A percentile compares a stretch with the other conserved stretches of the same genome.
Evolutionary conservation across 1,140 invertebrate species (phyloP).

Genomic region (Diploscapter pachys): DNA sequence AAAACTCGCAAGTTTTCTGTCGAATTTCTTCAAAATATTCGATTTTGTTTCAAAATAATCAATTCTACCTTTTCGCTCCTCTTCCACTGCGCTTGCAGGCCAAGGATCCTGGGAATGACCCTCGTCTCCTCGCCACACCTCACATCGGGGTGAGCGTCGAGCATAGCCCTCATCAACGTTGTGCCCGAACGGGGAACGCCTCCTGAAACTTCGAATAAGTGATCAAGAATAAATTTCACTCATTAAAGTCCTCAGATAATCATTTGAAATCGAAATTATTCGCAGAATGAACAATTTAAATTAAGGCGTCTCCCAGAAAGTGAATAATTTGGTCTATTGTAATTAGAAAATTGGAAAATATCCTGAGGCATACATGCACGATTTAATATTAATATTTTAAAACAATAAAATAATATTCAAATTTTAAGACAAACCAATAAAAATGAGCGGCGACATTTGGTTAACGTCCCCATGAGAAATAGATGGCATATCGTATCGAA

Average conservation of each 20-base stretch:
- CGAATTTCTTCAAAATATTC: constrained; percentile 18
- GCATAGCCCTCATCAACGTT: constrained; percentile 92
- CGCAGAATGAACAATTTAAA: too few species aligned
- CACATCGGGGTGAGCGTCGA: constrained; percentile 94
- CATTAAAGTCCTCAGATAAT: too few species aligned
- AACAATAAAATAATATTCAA: too few species aligned
- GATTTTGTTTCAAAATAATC: background rate
- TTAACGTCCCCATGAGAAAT: constrained; percentile 9
- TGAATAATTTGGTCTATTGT: too few species aligned
- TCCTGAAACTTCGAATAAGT: background rate
- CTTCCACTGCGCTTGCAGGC: constrained; percentile 18
- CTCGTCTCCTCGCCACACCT: constrained; percentile 67
- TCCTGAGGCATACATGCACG: too few species aligned
- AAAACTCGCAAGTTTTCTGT: constrained; percentile 11
- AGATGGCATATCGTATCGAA: background rate
- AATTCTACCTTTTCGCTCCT: constrained; percentile 1
- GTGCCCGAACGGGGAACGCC: constrained; percentile 93
- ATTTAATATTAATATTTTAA: too few species aligned
- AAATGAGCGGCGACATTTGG: constrained; percentile 7
- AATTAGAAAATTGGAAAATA: too few species aligned
- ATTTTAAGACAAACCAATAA: constrained; percentile 7
- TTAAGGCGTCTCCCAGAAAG: too few species aligned
- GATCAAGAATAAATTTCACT: too few species aligned
- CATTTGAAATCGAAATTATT: too few species aligned
- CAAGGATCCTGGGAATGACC: background rate